Evolutionary conservation across 1,140 invertebrate genomes (phyloP).

Genomic region (Ooceraea biroi): DNA sequence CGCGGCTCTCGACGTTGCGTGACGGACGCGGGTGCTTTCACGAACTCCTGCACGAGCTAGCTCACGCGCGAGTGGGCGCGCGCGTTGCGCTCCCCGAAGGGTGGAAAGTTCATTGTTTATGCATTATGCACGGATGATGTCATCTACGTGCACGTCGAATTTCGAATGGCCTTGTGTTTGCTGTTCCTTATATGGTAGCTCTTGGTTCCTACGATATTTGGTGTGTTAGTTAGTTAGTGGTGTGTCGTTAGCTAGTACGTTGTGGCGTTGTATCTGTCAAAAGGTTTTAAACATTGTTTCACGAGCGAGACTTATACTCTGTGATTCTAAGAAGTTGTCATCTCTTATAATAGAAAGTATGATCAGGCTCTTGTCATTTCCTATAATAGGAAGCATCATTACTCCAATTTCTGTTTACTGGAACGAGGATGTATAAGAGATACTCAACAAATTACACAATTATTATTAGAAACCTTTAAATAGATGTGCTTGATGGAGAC

Average conservation of each 20-base stretch:
- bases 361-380: neutral
- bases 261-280: no score
- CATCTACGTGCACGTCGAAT: constrained; percentile 19
- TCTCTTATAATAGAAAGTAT: constrained; percentile 17
- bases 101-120: constrained; percentile 52
- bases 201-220: neutral
- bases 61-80: constrained; percentile 15
- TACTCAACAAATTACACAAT: no score
- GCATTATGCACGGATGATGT: constrained; percentile 43
- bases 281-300: constrained; percentile 11
- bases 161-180: neutral
- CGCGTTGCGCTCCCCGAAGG: constrained; percentile 15
- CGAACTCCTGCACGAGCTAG: neutral
- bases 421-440: no score
- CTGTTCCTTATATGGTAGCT: neutral
- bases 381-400: constrained; percentile 12
- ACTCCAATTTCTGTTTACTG: no score
- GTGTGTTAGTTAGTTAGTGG: no score
- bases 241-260: neutral
- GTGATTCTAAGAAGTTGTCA: neutral
- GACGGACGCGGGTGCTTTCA: neutral
- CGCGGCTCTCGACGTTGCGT: no score
- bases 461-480: neutral
- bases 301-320: no score
- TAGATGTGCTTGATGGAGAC: neutral